Evolutionary conservation across 2,888 invertebrate species (phyloP), one percentile per base, ranked within the genome.

Genomic region (Cosmia trapezina): DNA sequence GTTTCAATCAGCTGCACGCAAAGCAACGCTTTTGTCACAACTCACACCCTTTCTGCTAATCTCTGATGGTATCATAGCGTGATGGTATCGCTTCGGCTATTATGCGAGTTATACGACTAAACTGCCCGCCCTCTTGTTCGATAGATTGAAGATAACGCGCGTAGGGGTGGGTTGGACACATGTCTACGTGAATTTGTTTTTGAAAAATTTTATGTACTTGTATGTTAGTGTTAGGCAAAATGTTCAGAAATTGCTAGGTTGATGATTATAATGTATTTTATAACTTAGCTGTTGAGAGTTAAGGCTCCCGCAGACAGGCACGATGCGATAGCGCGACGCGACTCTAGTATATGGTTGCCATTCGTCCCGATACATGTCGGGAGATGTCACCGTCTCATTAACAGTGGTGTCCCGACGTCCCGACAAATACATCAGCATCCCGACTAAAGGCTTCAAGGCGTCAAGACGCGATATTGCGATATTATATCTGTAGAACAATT

Each of bases 71-170:
- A 80, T 84, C 84, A 81, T 83, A 78, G 68, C 79, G 74, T 80
- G 86, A 86, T 86, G 70, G 80, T 87, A 86, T 86, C 86, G 82
- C 59, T 65, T n/a, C 53, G 33, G 83, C 81, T 85, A 86, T 86
- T 87, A 85, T 86, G 76, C 73, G n/a, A 81, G 73, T 78, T 83
- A 84, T 86, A 77, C 73, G 37, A 77, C 76, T 80, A 68, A 83
- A 81, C 87, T 88, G 85, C 85, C 87, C 89, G 87, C 90, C 91
- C 91, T 89, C 83, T 75, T 74, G 83, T 85, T 74, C 78, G 65
- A 77, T 72, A 87, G 91, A 91, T 91, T 71, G 78, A 56, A 85
- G 91, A 91, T 91, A 91, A 83, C 45, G 67, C 53, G 60, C n/a
- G 66, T 72, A 79, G 71, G 90, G 89, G 87, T 84, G 83, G 60